Base-by-base conservation (phyloP, 2,888 invertebrate species). In the Tetranychus truncatus region DNA sequence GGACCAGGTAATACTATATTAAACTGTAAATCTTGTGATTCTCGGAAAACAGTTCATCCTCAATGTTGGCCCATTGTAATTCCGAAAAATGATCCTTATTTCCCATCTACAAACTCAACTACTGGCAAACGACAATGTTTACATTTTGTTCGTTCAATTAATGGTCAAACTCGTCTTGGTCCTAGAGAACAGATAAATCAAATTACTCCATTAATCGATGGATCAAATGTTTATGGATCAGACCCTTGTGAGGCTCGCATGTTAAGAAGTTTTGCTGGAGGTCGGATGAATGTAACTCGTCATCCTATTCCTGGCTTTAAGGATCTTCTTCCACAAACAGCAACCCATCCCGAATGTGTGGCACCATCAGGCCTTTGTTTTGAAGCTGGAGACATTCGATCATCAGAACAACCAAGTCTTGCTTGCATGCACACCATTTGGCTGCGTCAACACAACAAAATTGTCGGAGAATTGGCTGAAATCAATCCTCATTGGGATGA, bases 11-110 rank as follows among this genome's bases (percentile, higher is more conserved):
- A 92, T 80, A 91, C 92, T 0, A 92, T 94, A 78, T 91, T 94
- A 0, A 90, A 91, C 81, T 94, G 94, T 80, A 87, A 92, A 71
- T 87, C 91, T 0, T 95, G 95, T 81, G 91, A 95, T 81, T 91
- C 94, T 0, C 86, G 89, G 0, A 85, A 89, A 74, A 91, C 91
- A 0, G 92, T 95, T 0, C 95, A 95, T 82, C 92, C 92, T 0
- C 94, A 95, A 81, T 95, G 95, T 81, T 89, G 91, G 84, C 95
- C 95, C 0, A 92, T 95, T 84, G 89, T 90, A 0, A 89, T 95
- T 0, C 95, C 94, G 0, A 83, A 88, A 0, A 90, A 91, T 0
- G 95, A 95, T 83, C 91, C 92, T 77, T 92, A 89, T 83, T 95
- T 92, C 82, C 85, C 85, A n/a, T 79, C 89, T 55, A 92, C 94